These are phyloP conservation scores for Ochropleura plecta DNA, from an alignment of 2,888 invertebrate species.

Conservation along the genomic window DNA sequence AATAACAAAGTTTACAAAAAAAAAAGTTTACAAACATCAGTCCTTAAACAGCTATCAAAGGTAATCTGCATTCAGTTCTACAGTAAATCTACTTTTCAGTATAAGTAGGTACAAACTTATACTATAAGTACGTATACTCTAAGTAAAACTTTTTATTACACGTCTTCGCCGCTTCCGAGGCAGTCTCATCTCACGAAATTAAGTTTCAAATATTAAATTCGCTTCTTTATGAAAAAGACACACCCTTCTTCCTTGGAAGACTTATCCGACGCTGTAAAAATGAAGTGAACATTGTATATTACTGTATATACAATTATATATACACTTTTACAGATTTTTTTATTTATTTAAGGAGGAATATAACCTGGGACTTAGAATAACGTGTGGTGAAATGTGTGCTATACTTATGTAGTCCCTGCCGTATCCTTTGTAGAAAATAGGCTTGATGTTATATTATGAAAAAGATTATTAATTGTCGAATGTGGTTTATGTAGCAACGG, in stretches of 20 bases:
- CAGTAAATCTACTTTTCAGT: not conserved
- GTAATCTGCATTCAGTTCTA: not conserved
- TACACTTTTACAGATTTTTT: not conserved
- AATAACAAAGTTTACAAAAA: no score
- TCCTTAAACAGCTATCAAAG: not conserved
- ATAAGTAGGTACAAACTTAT: not conserved
- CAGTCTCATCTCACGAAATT: conserved; percentile 84
- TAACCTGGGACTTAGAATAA: not conserved
- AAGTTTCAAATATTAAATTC: conserved; percentile 88
- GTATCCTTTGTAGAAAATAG: not conserved
- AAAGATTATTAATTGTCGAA: not conserved
- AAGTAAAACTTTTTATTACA: conserved; percentile 69
- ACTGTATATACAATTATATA: not conserved
- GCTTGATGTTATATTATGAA: not conserved
- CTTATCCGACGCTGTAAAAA: conserved; percentile 53
- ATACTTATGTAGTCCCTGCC: not conserved
- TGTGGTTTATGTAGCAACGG: not conserved
- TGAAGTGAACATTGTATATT: conserved; percentile 29
- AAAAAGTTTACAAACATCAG: not conserved
- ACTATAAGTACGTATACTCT: conserved; percentile 28
- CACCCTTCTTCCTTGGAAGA: conserved; percentile 66
- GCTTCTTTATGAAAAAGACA: conserved; percentile 81
- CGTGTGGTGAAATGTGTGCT: not conserved
- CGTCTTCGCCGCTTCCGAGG: conserved; percentile 48
- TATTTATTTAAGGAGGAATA: not conserved